These are phyloP conservation scores for Oncorhynchus clarkii DNA, from an alignment of 2,113 vertebrate species.

Conservation along the genomic window DNA sequence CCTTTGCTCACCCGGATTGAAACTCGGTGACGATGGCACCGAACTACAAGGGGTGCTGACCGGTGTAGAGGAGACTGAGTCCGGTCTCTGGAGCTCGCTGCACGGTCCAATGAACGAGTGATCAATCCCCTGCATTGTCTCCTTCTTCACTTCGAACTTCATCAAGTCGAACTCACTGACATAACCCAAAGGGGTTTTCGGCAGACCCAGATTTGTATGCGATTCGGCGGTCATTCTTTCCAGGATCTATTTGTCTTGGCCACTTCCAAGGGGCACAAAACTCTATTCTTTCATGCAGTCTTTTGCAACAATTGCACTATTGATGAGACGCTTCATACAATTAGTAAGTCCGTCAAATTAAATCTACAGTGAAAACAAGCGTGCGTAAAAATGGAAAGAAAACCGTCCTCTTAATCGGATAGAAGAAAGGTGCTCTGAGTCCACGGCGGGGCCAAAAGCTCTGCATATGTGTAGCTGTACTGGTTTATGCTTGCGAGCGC, in stretches of 20 bases:
- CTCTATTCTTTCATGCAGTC: conserved; percentile 51
- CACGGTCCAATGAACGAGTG: conserved; percentile 89
- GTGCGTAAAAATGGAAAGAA: neutral
- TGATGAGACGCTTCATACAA: neutral
- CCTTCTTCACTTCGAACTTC: conserved; percentile 98
- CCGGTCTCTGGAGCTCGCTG: conserved; percentile 89
- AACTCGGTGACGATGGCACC: conserved; percentile 93
- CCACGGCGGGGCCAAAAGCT: neutral
- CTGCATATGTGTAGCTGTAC: conserved; percentile 23
- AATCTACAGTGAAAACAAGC: neutral
- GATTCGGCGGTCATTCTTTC: conserved; percentile 85
- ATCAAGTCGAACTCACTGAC: conserved; percentile 94
- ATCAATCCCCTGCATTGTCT: conserved; percentile 85
- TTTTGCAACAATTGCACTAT: conserved; percentile 10
- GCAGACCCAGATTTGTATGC: conserved; percentile 82
- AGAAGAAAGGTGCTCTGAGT: conserved; percentile 4
- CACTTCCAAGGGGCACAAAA: conserved; percentile 33
- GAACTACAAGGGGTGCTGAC: conserved; percentile 97
- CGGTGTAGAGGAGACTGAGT: conserved; percentile 94
- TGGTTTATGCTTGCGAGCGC: conserved; percentile 37
- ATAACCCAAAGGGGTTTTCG: conserved; percentile 91
- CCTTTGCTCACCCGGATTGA: conserved; percentile 89
- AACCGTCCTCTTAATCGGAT: too few relatives aligned
- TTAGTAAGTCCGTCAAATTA: too few relatives aligned
- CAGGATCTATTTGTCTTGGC: conserved; percentile 26